Evolutionary conservation across 2,888 invertebrate genomes (phyloP).

Genomic region (Vanessa cardui): DNA sequence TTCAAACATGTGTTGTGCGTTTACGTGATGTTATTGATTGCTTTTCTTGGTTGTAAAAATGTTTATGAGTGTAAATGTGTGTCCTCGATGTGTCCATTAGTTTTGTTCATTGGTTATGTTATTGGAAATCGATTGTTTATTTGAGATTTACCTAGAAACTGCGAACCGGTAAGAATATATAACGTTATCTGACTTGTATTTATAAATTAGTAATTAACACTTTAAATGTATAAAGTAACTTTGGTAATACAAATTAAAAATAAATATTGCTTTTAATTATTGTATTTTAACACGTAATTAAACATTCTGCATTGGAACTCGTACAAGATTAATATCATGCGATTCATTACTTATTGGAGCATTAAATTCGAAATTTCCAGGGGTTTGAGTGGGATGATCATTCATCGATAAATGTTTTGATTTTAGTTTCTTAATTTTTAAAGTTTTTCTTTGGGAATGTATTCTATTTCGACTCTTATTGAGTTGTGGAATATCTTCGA

Average conservation of each 20-base stretch:
- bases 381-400: slow-evolving; percentile 41
- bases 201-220: no score
- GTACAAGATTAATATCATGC: slow-evolving; percentile 56
- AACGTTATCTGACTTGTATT: background rate
- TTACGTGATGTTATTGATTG: slow-evolving; percentile 23
- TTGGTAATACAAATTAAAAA: no score
- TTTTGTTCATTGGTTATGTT: slow-evolving; percentile 32
- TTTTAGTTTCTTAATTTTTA: slow-evolving; percentile 27
- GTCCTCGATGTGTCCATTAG: background rate
- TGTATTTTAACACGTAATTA: slow-evolving; percentile 24
- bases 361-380: slow-evolving; percentile 35
- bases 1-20: slow-evolving; percentile 34
- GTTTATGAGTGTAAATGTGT: slow-evolving; percentile 41
- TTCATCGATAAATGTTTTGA: slow-evolving; percentile 34
- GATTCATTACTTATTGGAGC: slow-evolving; percentile 41
- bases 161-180: slow-evolving; percentile 32
- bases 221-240: no score
- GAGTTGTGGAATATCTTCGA: slow-evolving; percentile 6
- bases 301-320: slow-evolving; percentile 56
- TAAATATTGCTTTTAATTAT: slow-evolving; percentile 9
- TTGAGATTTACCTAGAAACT: slow-evolving; percentile 14
- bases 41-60: slow-evolving; percentile 46
- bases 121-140: slow-evolving; percentile 33
- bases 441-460: slow-evolving; percentile 20
- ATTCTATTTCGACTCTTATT: slow-evolving; percentile 11